These are phyloP conservation scores for Phrynocephalus guinanensis DNA, from an alignment of 2,797 vertebrate species.

Conservation along the genomic window DNA sequence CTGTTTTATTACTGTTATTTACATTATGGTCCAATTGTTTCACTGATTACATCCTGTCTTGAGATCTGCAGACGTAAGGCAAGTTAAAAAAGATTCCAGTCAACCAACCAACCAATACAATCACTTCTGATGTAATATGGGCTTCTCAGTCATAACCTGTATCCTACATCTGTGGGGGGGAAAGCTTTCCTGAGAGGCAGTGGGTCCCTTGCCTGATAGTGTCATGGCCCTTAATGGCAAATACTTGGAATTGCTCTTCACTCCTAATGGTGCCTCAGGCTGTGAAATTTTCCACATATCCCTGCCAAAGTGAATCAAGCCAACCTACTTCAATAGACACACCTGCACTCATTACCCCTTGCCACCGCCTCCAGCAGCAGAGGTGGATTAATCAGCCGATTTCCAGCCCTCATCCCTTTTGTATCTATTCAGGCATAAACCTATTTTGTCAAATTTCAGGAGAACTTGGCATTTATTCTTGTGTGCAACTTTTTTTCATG, in stretches of 20 bases:
- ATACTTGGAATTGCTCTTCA: background rate
- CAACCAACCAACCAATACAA: too few species aligned
- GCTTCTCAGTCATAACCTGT: background rate
- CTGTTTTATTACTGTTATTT: background rate
- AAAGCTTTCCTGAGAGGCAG: background rate
- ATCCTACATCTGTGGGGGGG: background rate
- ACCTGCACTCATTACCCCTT: background rate
- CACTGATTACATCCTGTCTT: background rate
- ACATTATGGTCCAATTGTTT: background rate
- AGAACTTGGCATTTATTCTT: background rate
- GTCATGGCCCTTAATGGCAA: background rate
- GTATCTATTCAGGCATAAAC: background rate
- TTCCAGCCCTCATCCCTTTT: background rate
- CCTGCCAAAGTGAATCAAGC: background rate
- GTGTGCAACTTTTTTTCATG: background rate
- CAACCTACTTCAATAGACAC: background rate
- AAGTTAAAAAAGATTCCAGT: too few species aligned
- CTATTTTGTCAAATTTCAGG: background rate
- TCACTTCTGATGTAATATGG: background rate
- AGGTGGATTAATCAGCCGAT: background rate
- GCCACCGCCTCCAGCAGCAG: background rate
- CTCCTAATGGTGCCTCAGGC: background rate
- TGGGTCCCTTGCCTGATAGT: too few species aligned
- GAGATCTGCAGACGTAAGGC: too few species aligned
- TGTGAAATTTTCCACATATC: background rate